These are phyloP conservation scores for Chinchilla lanigera DNA, from an alignment of 2,113 vertebrate genomes.

Conservation along the genomic window DNA sequence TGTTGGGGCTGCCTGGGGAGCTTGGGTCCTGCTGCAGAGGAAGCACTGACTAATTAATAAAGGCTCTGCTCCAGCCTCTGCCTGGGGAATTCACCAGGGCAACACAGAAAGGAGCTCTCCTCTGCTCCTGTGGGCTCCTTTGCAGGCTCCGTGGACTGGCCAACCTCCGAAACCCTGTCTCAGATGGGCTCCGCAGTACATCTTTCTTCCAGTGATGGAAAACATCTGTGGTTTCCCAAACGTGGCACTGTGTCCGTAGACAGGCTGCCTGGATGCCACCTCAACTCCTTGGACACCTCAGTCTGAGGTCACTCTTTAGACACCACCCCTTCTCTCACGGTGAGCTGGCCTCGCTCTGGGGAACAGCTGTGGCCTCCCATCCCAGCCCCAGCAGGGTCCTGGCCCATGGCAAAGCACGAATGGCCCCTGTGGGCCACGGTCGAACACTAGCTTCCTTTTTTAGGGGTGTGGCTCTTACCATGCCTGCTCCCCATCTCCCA, in stretches of 20 bases:
- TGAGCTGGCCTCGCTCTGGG: neutral
- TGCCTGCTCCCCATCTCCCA: neutral
- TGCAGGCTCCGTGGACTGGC: neutral
- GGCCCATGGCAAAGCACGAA: neutral
- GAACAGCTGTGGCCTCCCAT: rapidly evolving
- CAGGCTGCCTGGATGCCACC: rapidly evolving
- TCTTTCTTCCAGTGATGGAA: neutral
- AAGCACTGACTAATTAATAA: rapidly evolving
- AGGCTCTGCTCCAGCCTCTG: neutral
- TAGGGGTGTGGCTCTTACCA: neutral
- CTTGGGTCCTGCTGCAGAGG: neutral
- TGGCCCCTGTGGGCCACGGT: rapidly evolving
- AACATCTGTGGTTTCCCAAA: no score
- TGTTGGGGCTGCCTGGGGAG: neutral
- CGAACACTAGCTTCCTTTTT: neutral
- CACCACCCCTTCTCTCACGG: neutral
- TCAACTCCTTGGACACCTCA: neutral
- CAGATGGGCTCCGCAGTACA: rapidly evolving
- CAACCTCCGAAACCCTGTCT: neutral
- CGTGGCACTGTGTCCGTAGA: neutral
- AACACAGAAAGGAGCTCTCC: neutral
- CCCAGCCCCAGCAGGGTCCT: neutral
- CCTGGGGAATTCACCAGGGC: neutral
- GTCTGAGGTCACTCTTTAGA: neutral
- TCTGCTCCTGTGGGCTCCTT: neutral